Evolutionary conservation across 1,140 invertebrate species (phyloP).

Genomic region (Apis florea): DNA sequence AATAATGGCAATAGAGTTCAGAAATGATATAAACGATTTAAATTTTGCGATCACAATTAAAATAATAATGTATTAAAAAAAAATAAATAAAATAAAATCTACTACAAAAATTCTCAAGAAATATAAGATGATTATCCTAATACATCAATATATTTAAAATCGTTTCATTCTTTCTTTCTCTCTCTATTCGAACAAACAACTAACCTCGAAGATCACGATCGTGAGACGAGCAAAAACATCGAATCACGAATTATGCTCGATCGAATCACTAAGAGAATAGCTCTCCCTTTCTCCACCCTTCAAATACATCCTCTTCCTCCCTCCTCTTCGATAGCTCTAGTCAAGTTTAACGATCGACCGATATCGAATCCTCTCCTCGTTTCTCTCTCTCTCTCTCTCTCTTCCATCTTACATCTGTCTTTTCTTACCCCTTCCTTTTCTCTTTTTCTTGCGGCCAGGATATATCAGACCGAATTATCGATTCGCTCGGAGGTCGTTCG

Average conservation of each 20-base stretch:
- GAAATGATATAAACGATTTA: too few relatives aligned
- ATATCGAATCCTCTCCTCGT: conserved; percentile 61
- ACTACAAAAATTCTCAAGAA: too few relatives aligned
- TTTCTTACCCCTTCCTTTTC: conserved; percentile 15
- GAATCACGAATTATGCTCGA: conserved; percentile 60
- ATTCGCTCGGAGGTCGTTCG: conserved; percentile 64
- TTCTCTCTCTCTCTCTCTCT: not conserved
- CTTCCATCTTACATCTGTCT: not conserved
- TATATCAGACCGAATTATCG: conserved; percentile 73
- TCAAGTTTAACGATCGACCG: conserved; percentile 66
- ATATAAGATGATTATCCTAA: too few relatives aligned
- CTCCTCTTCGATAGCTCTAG: conserved; percentile 51
- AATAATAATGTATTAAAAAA: too few relatives aligned
- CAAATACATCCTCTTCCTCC: conserved; percentile 3
- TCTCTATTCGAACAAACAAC: conserved; percentile 21
- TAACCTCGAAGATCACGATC: conserved; percentile 40
- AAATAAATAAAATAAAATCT: too few relatives aligned
- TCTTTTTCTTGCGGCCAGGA: conserved; percentile 56
- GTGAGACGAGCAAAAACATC: conserved; percentile 46
- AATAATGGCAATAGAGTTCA: too few relatives aligned
- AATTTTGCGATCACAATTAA: too few relatives aligned
- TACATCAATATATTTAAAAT: conserved; percentile 26
- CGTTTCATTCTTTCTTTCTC: conserved; percentile 26
- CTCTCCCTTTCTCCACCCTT: conserved; percentile 23
- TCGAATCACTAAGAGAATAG: conserved; percentile 57